A percentile compares a stretch with the other conserved stretches of the same genome.
phyloP scores from a whole-genome alignment of 2,113 vertebrate genomes.

The Xerus inauris region DNA sequence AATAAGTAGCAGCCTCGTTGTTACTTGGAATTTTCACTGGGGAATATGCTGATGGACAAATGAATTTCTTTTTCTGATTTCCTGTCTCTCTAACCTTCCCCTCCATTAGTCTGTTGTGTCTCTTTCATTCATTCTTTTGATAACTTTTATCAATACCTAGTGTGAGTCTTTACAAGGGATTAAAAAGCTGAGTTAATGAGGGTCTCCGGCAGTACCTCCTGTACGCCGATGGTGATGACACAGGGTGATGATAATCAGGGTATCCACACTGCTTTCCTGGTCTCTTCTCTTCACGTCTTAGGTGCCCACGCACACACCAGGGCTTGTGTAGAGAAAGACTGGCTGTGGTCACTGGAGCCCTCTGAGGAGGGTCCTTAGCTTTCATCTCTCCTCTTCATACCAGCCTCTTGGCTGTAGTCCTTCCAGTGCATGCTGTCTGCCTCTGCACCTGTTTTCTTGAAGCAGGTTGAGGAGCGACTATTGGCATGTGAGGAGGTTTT shows the following conservation, averaged over 20 bases:
- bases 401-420: neutral
- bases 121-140: constrained; percentile 27
- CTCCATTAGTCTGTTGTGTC: neutral
- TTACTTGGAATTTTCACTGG: constrained; percentile 45
- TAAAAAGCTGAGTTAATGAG: neutral
- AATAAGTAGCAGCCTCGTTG: constrained; percentile 49
- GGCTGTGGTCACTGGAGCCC: neutral
- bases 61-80: neutral
- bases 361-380: neutral
- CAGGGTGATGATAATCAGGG: neutral
- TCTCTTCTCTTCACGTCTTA: neutral
- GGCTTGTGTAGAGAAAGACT: neutral
- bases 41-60: constrained; percentile 25
- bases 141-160: neutral
- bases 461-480: neutral
- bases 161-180: neutral
- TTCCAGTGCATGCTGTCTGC: neutral
- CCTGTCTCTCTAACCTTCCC: neutral
- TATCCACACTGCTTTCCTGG: neutral
- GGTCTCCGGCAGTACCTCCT: neutral
- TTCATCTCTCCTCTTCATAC: neutral
- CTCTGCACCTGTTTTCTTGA: neutral
- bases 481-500: neutral
- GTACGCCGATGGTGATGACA: neutral
- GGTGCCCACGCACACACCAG: rapidly evolving